These are phyloP conservation scores for Fragum sueziense DNA, from an alignment of 2,888 invertebrate genomes.

Conservation along the genomic window DNA sequence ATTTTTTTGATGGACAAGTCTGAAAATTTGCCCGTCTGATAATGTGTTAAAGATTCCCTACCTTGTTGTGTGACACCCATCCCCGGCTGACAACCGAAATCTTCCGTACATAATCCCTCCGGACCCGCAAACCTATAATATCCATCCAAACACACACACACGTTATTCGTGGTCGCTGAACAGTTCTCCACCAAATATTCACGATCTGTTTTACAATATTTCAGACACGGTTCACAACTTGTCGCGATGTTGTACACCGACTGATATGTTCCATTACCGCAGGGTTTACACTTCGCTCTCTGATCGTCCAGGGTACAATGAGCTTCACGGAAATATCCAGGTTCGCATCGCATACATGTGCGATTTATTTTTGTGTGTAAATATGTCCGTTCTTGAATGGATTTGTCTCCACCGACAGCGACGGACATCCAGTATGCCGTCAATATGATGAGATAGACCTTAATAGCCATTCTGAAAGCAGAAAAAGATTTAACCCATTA, in stretches of 20 bases:
- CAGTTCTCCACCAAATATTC: constrained; percentile 3
- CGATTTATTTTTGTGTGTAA: not conserved
- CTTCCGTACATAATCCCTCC: not conserved
- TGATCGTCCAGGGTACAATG: not conserved
- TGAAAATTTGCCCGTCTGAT: not conserved
- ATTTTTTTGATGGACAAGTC: too few relatives aligned
- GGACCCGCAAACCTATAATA: not conserved
- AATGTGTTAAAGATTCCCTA: too few relatives aligned
- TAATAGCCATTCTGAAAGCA: too few relatives aligned
- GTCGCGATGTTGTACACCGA: not conserved
- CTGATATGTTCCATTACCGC: not conserved
- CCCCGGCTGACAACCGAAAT: not conserved
- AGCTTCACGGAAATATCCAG: not conserved
- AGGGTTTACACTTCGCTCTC: not conserved
- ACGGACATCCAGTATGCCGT: too few relatives aligned
- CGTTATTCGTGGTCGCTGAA: not conserved
- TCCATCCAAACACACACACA: not conserved
- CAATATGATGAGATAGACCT: too few relatives aligned
- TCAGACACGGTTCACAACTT: constrained; percentile 5
- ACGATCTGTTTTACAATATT: constrained; percentile 3
- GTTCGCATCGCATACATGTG: not conserved
- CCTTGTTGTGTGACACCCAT: constrained; percentile 1
- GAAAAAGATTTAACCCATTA: too few relatives aligned
- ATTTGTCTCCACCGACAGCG: not conserved
- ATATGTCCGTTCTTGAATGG: not conserved